These are phyloP conservation scores for Drosophila kikkawai DNA, from an alignment of 1,140 invertebrate species.

Conservation along the genomic window DNA sequence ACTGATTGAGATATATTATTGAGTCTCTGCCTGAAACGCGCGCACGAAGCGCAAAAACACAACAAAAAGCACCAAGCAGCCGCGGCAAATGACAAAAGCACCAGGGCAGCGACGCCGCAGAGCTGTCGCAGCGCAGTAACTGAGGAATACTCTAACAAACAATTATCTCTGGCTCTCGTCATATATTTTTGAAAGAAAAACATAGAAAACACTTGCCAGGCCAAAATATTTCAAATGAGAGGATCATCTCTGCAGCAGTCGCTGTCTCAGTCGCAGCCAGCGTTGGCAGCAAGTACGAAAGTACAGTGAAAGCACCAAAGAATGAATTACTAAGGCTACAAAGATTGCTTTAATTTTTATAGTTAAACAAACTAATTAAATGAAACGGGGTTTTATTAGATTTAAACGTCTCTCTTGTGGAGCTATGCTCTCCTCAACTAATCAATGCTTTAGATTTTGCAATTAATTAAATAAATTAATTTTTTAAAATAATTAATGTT, in stretches of 20 bases:
- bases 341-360: no score
- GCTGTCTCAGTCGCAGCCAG: conserved; percentile 24
- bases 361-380: no score
- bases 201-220: conserved; percentile 8
- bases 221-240: conserved; percentile 33
- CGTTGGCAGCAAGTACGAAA: conserved; percentile 16
- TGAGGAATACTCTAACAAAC: conserved; percentile 11
- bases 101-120: conserved; percentile 16
- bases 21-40: conserved; percentile 49
- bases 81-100: conserved; percentile 44
- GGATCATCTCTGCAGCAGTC: conserved; percentile 38
- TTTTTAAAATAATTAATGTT: no score
- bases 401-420: not conserved
- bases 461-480: not conserved
- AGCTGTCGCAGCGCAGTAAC: conserved; percentile 3
- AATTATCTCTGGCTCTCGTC: conserved; percentile 40
- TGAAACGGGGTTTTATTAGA: no score
- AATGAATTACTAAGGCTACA: not conserved
- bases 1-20: conserved; percentile 76
- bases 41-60: conserved; percentile 46
- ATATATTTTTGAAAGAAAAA: conserved; percentile 43
- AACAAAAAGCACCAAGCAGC: conserved; percentile 26
- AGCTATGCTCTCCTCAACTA: not conserved
- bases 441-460: not conserved
- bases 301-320: not conserved